These are phyloP conservation scores for Pachymerium ferrugineum DNA, from an alignment of 2,888 invertebrate species.

Conservation along the genomic window DNA sequence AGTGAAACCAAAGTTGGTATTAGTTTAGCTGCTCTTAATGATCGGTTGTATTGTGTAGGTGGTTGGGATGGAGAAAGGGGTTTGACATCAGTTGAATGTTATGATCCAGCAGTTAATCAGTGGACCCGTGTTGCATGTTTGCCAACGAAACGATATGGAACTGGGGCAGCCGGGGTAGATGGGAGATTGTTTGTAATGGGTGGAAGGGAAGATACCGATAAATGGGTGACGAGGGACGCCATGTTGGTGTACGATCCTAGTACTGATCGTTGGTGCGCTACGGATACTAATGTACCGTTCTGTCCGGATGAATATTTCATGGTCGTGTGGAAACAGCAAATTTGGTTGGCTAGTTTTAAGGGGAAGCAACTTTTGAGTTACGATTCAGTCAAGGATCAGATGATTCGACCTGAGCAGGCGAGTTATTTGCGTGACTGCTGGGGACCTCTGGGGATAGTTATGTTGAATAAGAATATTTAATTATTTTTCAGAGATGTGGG, in stretches of 20 bases:
- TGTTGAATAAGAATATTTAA: constrained; percentile 27
- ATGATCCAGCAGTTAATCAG: constrained; percentile 28
- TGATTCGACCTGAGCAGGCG: constrained; percentile 31
- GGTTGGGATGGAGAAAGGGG: constrained; percentile 30
- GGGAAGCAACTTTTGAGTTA: constrained; percentile 11
- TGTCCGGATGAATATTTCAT: constrained; percentile 30
- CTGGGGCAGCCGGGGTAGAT: constrained; percentile 16
- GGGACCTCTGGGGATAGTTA: constrained; percentile 27
- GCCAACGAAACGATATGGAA: constrained; percentile 10
- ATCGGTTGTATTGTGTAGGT: constrained; percentile 26
- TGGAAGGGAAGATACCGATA: constrained; percentile 27
- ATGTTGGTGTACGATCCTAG: constrained; percentile 30
- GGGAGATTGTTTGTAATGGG: constrained; percentile 30
- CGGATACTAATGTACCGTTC: constrained; percentile 28
- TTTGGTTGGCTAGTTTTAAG: constrained; percentile 29
- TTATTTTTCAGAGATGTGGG: too few relatives aligned
- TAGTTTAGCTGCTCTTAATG: constrained; percentile 25
- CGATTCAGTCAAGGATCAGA: constrained; percentile 31
- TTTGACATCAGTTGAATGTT: background rate
- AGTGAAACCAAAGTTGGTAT: constrained; percentile 28
- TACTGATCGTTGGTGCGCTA: constrained; percentile 28
- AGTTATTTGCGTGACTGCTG: constrained; percentile 16
- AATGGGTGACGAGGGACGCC: constrained; percentile 30
- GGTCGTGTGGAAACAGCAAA: constrained; percentile 30
- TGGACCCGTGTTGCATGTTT: constrained; percentile 23